Evolutionary conservation across 2,888 invertebrate species (phyloP).

Genomic region (Hololepta plana): DNA sequence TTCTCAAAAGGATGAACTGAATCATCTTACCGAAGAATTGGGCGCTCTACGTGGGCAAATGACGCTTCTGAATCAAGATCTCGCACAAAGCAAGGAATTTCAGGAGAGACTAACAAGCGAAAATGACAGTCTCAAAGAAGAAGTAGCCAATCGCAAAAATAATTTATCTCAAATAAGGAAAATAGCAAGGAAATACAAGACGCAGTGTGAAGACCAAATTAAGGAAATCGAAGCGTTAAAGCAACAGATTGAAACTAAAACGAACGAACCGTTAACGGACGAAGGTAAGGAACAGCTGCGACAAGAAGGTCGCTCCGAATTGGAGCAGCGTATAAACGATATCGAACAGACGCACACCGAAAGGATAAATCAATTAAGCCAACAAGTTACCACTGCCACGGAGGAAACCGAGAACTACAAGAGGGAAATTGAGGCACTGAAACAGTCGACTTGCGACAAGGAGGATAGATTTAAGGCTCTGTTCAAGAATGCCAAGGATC

Average conservation of each 20-base stretch:
- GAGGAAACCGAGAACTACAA: conserved; percentile 37
- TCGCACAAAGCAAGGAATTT: conserved; percentile 43
- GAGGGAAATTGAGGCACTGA: conserved; percentile 28
- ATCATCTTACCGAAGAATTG: conserved; percentile 45
- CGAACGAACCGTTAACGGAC: conserved; percentile 28
- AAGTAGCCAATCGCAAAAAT: conserved; percentile 39
- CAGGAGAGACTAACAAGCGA: conserved; percentile 39
- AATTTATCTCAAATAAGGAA: conserved; percentile 42
- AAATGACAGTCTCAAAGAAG: conserved; percentile 43
- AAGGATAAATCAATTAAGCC: conserved; percentile 27
- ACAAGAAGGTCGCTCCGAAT: conserved; percentile 29
- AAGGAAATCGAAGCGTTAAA: conserved; percentile 36
- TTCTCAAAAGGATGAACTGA: conserved; percentile 44
- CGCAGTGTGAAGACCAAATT: conserved; percentile 58
- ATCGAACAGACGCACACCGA: conserved; percentile 29
- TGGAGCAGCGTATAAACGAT: conserved; percentile 24
- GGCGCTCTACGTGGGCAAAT: conserved; percentile 37
- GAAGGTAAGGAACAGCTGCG: conserved; percentile 28
- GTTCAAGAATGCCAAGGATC: conserved; percentile 54
- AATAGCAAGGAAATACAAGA: conserved; percentile 86
- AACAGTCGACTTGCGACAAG: conserved; percentile 25
- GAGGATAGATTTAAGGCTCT: conserved; percentile 32
- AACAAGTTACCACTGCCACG: conserved; percentile 25
- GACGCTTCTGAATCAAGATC: conserved; percentile 38
- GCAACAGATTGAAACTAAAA: conserved; percentile 28